phyloP scores from a whole-genome alignment of 1,140 invertebrate species.

The Arctopsyche grandis region DNA sequence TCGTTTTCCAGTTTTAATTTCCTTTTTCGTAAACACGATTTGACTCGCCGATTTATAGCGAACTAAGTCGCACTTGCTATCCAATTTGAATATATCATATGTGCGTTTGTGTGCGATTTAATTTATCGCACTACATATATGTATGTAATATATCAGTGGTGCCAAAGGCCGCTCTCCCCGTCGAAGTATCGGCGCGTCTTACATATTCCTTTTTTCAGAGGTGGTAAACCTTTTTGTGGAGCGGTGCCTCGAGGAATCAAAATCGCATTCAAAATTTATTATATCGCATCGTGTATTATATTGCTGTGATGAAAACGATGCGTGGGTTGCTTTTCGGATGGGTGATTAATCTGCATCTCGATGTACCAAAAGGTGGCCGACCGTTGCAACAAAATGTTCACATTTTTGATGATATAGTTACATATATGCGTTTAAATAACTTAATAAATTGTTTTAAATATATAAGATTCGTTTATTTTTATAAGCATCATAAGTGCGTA shows the following conservation, averaged over 20 bases:
- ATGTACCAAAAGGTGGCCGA: background rate
- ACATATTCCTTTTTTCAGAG: too few relatives aligned
- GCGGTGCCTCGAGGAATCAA: background rate
- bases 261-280: background rate
- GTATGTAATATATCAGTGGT: background rate
- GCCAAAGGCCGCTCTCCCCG: too few relatives aligned
- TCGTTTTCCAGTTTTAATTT: constrained; percentile 48
- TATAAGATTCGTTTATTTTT: too few relatives aligned
- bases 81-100: background rate
- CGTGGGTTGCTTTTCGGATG: background rate
- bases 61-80: background rate
- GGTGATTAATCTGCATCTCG: background rate
- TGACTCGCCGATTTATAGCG: too few relatives aligned
- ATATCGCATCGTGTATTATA: background rate
- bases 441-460: too few relatives aligned
- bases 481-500: too few relatives aligned
- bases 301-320: constrained; percentile 10
- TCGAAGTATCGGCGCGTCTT: too few relatives aligned
- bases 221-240: background rate
- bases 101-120: background rate
- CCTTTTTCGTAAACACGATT: constrained; percentile 41
- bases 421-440: too few relatives aligned
- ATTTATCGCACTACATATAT: background rate
- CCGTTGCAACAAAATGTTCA: too few relatives aligned
- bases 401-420: too few relatives aligned